Conservation (phyloP, 2,888 invertebrate genomes). For the Harpalus rufipes region DNA sequence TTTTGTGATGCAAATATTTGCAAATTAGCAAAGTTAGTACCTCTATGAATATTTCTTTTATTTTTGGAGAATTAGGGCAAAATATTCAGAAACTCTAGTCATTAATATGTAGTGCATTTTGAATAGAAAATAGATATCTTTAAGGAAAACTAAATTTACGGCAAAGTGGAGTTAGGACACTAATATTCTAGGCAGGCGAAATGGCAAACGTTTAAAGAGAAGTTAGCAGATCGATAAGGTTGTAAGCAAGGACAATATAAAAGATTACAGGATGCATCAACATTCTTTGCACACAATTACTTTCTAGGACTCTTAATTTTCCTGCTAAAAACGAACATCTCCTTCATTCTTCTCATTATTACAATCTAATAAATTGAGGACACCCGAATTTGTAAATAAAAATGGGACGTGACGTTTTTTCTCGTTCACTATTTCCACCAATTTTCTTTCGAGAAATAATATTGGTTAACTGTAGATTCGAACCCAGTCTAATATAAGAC, state of each 20-base stretch:
- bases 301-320: slow-evolving; percentile 48
- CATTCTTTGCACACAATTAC: slow-evolving; percentile 41
- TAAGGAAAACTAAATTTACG: background rate
- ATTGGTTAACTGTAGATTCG: background rate
- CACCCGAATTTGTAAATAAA: slow-evolving; percentile 17
- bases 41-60: too few species aligned
- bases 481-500: background rate
- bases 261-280: slow-evolving; percentile 41
- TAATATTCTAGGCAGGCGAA: background rate
- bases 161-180: background rate
- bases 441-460: background rate
- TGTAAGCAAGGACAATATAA: slow-evolving; percentile 38
- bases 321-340: slow-evolving; percentile 22
- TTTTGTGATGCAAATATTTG: too few species aligned
- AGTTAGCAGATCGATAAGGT: slow-evolving; percentile 17
- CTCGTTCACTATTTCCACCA: background rate
- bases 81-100: too few species aligned
- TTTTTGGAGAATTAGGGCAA: too few species aligned
- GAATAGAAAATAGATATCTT: background rate
- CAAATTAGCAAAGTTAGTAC: too few species aligned
- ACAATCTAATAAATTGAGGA: slow-evolving; percentile 33
- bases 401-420: slow-evolving; percentile 14
- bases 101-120: too few species aligned
- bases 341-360: slow-evolving; percentile 32
- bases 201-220: slow-evolving; percentile 27